A percentile compares a stretch with the other conserved stretches of the same genome.
These are phyloP conservation scores for Myotis yumanensis DNA, from an alignment of 2,113 vertebrate species.

Conservation along the genomic window DNA sequence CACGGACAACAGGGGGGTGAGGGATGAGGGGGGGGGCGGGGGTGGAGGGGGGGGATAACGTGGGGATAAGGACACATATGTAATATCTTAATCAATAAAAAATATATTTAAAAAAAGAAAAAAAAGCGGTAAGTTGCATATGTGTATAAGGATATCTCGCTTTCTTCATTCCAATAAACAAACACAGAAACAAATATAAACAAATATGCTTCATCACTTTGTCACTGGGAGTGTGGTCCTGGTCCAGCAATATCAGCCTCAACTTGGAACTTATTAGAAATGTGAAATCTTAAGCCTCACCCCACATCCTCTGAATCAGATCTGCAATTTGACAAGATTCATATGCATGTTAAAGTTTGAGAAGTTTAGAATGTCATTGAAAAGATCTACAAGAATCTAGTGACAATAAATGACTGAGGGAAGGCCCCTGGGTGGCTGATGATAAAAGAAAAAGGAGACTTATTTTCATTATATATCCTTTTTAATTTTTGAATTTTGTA, in stretches of 20 bases:
- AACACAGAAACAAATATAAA: not conserved
- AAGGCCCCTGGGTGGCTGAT: not conserved
- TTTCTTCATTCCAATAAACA: not conserved
- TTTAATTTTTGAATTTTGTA: not conserved
- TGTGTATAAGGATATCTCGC: not conserved
- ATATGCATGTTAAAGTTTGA: not conserved
- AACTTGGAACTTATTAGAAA: not conserved
- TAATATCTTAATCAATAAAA: too few species aligned
- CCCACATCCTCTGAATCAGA: not conserved
- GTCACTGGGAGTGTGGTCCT: too few species aligned
- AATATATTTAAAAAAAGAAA: too few species aligned
- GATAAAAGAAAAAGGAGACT: not conserved
- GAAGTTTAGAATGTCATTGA: not conserved
- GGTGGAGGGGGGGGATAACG: too few species aligned
- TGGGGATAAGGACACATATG: too few species aligned
- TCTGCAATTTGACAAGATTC: not conserved
- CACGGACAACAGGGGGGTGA: too few species aligned
- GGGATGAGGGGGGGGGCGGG: too few species aligned
- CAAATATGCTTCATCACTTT: not conserved
- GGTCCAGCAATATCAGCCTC: not conserved
- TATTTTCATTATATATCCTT: not conserved
- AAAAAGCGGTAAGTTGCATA: not conserved
- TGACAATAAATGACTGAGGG: not conserved
- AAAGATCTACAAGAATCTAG: not conserved
- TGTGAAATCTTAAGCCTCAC: not conserved